Evolutionary conservation across 2,888 invertebrate genomes (phyloP), one percentile per base, ranked within the genome.

Genomic region (Coecobrya sp.): DNA sequence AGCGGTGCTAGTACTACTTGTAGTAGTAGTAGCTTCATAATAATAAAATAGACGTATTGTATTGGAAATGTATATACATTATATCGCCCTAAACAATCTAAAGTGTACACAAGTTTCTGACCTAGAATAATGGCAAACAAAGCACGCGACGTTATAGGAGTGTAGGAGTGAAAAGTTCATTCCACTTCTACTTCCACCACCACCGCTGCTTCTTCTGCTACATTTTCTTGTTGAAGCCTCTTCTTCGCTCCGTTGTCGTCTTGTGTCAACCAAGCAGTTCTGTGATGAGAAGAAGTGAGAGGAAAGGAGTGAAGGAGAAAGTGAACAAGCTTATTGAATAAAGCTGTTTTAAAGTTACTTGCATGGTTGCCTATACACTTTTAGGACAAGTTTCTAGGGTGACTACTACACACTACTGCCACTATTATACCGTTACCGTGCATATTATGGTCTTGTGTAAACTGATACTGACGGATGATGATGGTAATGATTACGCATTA

Each of bases 401-500:
- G 16, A 19, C 59, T 59, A 36, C 70, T 30, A n/a, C n/a, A n/a
- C n/a, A 4, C 42, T 16, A 36, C 4, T 5, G 42, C 5, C 49
- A 3, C 13, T 45, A 45, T 52, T 49, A 45, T 52, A 49, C 22
- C 49, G 16, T 49, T 49, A 76, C 16, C n/a, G n/a, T n/a, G n/a
- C 30, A 22, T 76, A 52, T 62, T 25, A 25, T 13, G 22, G 2
- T 62, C 27, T 52, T 27, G 79, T 45, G 91, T 81, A 86, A 91
- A 91, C 79, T 86, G 81, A 91, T 91, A 79, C 91, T 86, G 86
- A 91, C 91, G 70, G 70, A 91, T 91, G 90, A 49, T 55, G 81
- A 81, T 68, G 27, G 68, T 91, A 81, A 91, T 91, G 91, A 79
- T 86, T 65, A 55, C 81, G 86, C 86, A 82, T 87, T 73, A 86